A percentile compares a stretch with the other conserved stretches of the same genome.
phyloP scores from a whole-genome alignment of 2,888 invertebrate species.

The Rhagophthalmus giganteus region DNA sequence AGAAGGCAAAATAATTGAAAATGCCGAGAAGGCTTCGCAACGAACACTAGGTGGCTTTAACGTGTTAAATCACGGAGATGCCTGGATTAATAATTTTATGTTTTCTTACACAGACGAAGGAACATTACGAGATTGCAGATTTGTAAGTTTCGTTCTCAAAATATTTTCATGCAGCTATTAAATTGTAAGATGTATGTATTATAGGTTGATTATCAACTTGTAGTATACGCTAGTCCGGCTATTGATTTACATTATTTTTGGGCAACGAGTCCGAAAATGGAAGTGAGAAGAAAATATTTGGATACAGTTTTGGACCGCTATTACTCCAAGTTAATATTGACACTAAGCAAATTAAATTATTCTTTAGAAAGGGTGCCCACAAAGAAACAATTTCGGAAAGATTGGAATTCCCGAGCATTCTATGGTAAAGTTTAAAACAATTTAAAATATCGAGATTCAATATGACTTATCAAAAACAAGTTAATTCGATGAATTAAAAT shows the following conservation, averaged over 20 bases:
- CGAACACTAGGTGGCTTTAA: conserved; percentile 47
- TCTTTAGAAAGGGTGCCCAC: conserved; percentile 46
- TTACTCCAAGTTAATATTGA: conserved; percentile 43
- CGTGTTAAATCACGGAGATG: conserved; percentile 60
- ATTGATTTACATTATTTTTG: conserved; percentile 56
- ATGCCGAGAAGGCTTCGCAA: conserved; percentile 38
- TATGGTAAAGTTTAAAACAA: too few relatives aligned
- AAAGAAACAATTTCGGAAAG: conserved; percentile 43
- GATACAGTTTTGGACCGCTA: conserved; percentile 46
- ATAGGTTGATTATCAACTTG: conserved; percentile 58
- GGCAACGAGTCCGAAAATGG: conserved; percentile 50
- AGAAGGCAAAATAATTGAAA: conserved; percentile 38
- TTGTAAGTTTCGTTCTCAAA: conserved; percentile 46
- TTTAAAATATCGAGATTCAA: too few relatives aligned
- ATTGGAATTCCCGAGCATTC: conserved; percentile 45
- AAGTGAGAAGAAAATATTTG: conserved; percentile 43
- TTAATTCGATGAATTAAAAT: too few relatives aligned
- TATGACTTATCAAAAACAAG: too few relatives aligned
- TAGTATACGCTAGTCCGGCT: conserved; percentile 53
- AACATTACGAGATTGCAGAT: conserved; percentile 50
- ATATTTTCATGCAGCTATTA: not conserved
- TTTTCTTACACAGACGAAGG: conserved; percentile 54
- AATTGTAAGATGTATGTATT: too few relatives aligned
- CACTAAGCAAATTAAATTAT: conserved; percentile 43
- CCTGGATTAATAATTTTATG: conserved; percentile 60